Conservation (phyloP, 2,888 invertebrate species). For the Athalia rosae region DNA sequence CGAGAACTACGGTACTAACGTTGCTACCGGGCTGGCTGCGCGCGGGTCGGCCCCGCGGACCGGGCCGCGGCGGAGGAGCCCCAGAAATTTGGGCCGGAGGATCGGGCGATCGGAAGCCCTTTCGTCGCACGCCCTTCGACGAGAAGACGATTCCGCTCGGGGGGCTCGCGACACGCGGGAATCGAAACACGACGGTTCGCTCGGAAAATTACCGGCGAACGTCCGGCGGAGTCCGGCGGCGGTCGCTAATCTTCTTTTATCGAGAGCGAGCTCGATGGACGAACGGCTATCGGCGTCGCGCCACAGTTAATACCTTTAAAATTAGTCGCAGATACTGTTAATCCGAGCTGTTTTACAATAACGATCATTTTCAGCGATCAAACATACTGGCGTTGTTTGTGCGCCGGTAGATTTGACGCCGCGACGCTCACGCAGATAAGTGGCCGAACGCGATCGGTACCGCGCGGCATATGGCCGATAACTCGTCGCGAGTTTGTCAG, state of each 20-base stretch:
- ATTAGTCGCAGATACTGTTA: slow-evolving; percentile 41
- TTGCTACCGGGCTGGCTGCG: slow-evolving; percentile 8
- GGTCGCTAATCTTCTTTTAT: slow-evolving; percentile 30
- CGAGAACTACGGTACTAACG: slow-evolving; percentile 45
- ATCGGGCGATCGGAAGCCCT: not conserved
- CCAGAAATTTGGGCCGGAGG: not conserved
- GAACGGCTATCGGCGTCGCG: not conserved
- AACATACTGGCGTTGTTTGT: slow-evolving; percentile 32
- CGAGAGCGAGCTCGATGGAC: slow-evolving; percentile 16
- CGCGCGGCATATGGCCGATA: slow-evolving; percentile 35
- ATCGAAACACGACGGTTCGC: too few relatives aligned
- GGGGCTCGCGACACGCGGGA: too few relatives aligned
- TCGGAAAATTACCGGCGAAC: too few relatives aligned
- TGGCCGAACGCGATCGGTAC: slow-evolving; percentile 11
- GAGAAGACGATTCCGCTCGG: too few relatives aligned
- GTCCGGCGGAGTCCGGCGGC: too few relatives aligned
- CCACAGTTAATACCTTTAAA: slow-evolving; percentile 38
- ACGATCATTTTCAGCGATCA: slow-evolving; percentile 21
- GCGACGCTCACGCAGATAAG: slow-evolving; percentile 11
- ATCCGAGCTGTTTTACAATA: slow-evolving; percentile 40
- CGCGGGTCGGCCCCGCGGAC: slow-evolving; percentile 12
- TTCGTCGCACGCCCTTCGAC: too few relatives aligned
- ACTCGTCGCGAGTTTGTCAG: slow-evolving; percentile 16
- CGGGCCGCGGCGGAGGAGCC: too few relatives aligned
- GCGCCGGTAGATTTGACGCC: slow-evolving; percentile 24